These are phyloP conservation scores for Dicerorhinus sumatrensis DNA, from an alignment of 2,113 vertebrate genomes.

Conservation along the genomic window DNA sequence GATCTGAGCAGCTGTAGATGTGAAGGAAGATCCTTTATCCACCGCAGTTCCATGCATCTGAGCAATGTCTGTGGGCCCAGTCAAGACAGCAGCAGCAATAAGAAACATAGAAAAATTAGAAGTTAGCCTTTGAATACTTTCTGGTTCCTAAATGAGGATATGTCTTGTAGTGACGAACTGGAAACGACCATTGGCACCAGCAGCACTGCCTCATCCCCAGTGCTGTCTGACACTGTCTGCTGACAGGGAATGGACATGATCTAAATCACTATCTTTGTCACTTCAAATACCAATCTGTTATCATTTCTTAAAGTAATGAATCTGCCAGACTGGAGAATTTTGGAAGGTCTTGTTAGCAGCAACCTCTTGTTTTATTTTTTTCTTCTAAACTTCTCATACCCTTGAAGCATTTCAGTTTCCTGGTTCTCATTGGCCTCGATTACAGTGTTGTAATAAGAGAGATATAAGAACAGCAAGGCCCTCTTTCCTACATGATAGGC, in stretches of 20 bases:
- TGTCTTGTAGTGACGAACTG: neutral
- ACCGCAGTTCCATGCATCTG: rapidly evolving
- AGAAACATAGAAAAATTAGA: neutral
- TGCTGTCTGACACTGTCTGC: neutral
- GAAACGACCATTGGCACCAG: neutral
- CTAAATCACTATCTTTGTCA: constrained; percentile 54
- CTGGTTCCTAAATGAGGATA: neutral
- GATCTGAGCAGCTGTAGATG: neutral
- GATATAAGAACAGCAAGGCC: rapidly evolving
- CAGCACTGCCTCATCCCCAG: neutral
- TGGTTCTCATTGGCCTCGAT: neutral
- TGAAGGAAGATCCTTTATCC: neutral
- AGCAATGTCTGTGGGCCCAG: neutral
- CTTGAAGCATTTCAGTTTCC: constrained; percentile 28
- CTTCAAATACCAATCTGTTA: constrained; percentile 73
- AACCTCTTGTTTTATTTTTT: constrained; percentile 40
- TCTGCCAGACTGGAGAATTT: constrained; percentile 64
- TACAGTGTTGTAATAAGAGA: neutral
- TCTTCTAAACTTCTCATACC: constrained; percentile 55
- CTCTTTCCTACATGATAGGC: neutral
- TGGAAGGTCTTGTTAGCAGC: constrained; percentile 55
- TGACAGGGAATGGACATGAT: constrained; percentile 72
- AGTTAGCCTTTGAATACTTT: neutral
- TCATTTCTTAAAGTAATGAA: constrained; percentile 77
- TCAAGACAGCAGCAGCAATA: neutral